These are phyloP conservation scores for Helicolenus hilgendorfi DNA, from an alignment of 2,797 vertebrate genomes.

Conservation along the genomic window DNA sequence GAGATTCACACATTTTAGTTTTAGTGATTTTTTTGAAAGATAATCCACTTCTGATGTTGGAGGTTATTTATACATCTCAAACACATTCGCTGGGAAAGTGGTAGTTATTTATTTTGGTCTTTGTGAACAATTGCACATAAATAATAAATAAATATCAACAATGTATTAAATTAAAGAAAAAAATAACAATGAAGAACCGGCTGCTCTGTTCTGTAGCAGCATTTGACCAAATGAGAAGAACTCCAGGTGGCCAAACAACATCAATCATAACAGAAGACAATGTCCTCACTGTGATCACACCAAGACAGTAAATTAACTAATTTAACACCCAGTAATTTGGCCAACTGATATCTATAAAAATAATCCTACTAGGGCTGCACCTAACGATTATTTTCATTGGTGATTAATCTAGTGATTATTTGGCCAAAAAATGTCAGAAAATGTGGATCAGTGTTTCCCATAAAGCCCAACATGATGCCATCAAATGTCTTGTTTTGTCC, in stretches of 20 bases:
- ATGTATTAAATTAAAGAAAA: not conserved
- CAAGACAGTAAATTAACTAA: not conserved
- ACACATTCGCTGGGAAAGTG: not conserved
- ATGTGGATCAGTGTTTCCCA: too few species aligned
- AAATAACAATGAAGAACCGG: not conserved
- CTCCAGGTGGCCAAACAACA: too few species aligned
- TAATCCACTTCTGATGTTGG: not conserved
- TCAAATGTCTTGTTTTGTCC: too few species aligned
- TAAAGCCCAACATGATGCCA: too few species aligned
- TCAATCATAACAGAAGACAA: not conserved
- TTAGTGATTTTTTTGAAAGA: not conserved
- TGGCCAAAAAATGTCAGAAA: too few species aligned
- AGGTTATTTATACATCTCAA: too few species aligned
- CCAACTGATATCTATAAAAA: not conserved
- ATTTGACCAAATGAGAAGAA: too few species aligned
- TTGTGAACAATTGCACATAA: not conserved
- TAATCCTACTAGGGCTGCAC: not conserved
- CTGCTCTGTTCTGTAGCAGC: too few species aligned
- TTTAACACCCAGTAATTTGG: not conserved
- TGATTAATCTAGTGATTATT: too few species aligned
- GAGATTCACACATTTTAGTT: not conserved
- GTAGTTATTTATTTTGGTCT: not conserved
- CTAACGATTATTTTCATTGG: too few species aligned
- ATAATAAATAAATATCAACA: not conserved
- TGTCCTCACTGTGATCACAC: not conserved